Evolutionary conservation across 2,888 invertebrate genomes (phyloP).

Genomic region (Boloria selene): DNA sequence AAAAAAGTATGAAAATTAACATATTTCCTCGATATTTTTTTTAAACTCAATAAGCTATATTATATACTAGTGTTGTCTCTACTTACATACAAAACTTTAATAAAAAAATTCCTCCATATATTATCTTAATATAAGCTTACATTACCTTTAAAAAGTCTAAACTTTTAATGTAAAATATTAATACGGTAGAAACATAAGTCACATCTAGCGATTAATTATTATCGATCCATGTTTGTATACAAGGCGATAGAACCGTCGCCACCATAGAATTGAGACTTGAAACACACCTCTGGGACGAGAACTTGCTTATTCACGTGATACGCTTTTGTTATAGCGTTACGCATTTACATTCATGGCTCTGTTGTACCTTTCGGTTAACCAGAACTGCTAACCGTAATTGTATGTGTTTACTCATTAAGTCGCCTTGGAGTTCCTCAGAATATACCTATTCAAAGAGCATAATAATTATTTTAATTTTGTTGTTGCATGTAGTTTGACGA

Average conservation of each 20-base stretch:
- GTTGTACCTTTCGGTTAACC: constrained; percentile 8
- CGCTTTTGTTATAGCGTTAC: constrained; percentile 8
- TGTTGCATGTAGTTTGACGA: too few species aligned
- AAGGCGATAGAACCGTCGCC: constrained; percentile 19
- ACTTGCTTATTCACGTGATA: constrained; percentile 34
- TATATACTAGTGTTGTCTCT: too few species aligned
- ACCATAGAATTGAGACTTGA: constrained; percentile 39
- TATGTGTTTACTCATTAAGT: background rate
- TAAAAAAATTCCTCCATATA: too few species aligned
- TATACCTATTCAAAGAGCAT: too few species aligned
- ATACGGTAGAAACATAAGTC: background rate
- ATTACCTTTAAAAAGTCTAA: too few species aligned
- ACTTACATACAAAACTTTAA: too few species aligned
- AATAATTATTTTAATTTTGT: too few species aligned
- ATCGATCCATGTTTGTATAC: constrained; percentile 18
- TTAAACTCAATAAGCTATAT: too few species aligned
- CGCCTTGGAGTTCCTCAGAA: too few species aligned
- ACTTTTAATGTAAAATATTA: background rate
- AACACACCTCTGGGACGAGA: constrained; percentile 26
- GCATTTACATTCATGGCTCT: constrained; percentile 11
- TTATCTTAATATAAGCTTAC: background rate
- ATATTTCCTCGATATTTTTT: too few species aligned
- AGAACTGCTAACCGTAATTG: constrained; percentile 9
- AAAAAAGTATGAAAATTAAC: too few species aligned
- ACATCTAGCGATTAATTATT: constrained; percentile 22